A percentile compares a stretch with the other conserved stretches of the same genome.
phyloP scores from a whole-genome alignment of 1,140 invertebrate genomes.

The Brachionus manjavacas region DNA sequence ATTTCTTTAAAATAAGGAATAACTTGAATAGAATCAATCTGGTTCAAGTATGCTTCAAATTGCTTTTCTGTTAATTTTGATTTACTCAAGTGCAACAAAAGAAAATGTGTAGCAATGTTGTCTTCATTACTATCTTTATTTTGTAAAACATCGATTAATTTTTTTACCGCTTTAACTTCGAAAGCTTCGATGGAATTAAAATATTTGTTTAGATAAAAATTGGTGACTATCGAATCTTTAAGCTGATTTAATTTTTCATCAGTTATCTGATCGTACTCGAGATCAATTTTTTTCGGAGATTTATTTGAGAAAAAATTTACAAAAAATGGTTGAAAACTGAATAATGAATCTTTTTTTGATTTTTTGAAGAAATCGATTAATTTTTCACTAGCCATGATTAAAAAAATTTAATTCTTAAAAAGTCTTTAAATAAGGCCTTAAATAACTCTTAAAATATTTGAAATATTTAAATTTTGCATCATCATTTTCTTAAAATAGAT shows the following conservation, averaged over 20 bases:
- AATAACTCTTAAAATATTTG: neutral
- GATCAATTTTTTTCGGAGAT: neutral
- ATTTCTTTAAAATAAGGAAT: neutral
- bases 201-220: neutral
- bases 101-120: neutral
- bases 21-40: neutral
- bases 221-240: neutral
- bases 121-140: neutral
- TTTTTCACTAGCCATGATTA: neutral
- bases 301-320: constrained; percentile 4
- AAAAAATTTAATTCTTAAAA: neutral
- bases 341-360: neutral
- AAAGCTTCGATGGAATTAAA: neutral
- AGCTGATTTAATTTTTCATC: neutral
- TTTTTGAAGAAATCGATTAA: neutral
- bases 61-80: neutral
- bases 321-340: constrained; percentile 2
- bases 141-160: neutral
- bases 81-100: neutral
- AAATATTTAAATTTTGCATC: neutral
- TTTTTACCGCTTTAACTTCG: neutral
- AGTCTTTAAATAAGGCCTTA: neutral
- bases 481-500: neutral
- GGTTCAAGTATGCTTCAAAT: neutral
- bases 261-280: neutral